Evolutionary conservation across 92 coral and sea anemone species (phyloP).

Genomic region (Metridium senile): DNA sequence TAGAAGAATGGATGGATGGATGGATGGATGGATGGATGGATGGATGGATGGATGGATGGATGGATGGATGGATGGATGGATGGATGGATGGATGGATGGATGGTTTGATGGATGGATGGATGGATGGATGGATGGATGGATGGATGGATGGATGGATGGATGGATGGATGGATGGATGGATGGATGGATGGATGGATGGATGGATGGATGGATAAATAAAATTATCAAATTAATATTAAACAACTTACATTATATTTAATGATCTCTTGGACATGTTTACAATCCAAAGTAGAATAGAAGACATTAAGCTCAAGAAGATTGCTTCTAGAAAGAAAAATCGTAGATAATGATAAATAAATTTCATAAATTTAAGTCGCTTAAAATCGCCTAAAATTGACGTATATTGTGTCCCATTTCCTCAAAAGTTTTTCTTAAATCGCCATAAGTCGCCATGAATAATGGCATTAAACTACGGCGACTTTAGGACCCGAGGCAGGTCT

Average conservation of each 20-base stretch:
- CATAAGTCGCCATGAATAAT: too few relatives aligned
- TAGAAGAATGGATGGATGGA: background rate
- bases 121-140: background rate
- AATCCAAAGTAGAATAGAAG: background rate
- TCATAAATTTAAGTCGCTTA: too few relatives aligned
- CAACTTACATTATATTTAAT: background rate
- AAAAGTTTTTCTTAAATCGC: too few relatives aligned
- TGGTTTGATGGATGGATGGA: too few relatives aligned
- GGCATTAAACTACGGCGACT: too few relatives aligned
- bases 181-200: background rate
- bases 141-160: background rate
- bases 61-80: background rate
- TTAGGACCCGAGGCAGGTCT: too few relatives aligned
- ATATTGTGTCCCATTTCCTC: too few relatives aligned
- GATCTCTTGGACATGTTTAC: background rate
- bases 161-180: background rate
- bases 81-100: background rate
- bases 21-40: background rate
- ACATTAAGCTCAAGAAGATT: background rate
- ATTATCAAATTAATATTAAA: background rate
- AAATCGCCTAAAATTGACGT: too few relatives aligned
- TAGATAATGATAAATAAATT: too few relatives aligned
- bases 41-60: background rate
- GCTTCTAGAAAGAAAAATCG: background rate
- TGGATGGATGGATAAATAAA: background rate